Conservation (phyloP, 2,888 invertebrate genomes). For the Epinotia nisella region DNA sequence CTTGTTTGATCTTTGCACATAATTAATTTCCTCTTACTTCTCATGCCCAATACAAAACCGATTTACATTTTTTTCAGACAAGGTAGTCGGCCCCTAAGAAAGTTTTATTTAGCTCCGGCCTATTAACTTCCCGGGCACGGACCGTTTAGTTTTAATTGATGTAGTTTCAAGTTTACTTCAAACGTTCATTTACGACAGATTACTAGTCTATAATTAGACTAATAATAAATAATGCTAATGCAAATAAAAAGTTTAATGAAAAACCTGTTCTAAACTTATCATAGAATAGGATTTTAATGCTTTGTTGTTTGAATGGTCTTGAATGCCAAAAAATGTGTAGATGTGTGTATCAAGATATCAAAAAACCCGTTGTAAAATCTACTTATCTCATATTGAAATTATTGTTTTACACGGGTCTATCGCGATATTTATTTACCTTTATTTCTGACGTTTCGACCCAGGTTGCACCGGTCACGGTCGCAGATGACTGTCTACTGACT, state of each 20-base stretch:
- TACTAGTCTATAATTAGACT: conserved; percentile 20
- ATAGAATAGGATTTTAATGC: too few relatives aligned
- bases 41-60: not conserved
- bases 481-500: too few relatives aligned
- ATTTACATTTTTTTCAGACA: not conserved
- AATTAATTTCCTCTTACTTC: conserved; percentile 2
- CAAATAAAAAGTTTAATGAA: not conserved
- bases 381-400: too few relatives aligned
- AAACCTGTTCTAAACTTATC: not conserved
- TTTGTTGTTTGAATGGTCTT: too few relatives aligned
- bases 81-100: conserved; percentile 12
- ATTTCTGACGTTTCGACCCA: too few relatives aligned
- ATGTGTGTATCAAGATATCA: too few relatives aligned
- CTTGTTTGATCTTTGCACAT: conserved; percentile 7
- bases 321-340: too few relatives aligned
- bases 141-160: conserved; percentile 41
- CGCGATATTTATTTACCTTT: too few relatives aligned
- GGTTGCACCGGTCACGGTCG: too few relatives aligned
- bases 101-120: conserved; percentile 27
- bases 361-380: too few relatives aligned
- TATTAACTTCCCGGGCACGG: conserved; percentile 15
- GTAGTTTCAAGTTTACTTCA: conserved; percentile 32
- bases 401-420: too few relatives aligned
- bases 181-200: conserved; percentile 19
- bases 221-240: too few relatives aligned